These are phyloP conservation scores for Drosophila pseudotalamancana DNA, from an alignment of 2,888 invertebrate genomes.

Conservation along the genomic window DNA sequence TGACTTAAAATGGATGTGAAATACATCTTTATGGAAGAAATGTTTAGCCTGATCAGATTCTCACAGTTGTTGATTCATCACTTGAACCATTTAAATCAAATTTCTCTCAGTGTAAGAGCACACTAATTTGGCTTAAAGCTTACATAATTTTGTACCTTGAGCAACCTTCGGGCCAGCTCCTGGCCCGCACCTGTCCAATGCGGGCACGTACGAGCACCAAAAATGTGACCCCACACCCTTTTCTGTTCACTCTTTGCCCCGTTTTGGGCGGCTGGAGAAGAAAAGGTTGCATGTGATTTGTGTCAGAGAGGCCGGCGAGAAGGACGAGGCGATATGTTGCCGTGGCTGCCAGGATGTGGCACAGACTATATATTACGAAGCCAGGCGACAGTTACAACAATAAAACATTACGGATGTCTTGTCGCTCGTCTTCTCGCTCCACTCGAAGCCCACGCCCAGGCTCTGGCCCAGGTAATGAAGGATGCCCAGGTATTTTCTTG, in stretches of 20 bases:
- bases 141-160: slow-evolving; percentile 67
- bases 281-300: slow-evolving; percentile 76
- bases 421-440: slow-evolving; percentile 48
- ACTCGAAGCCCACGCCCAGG: slow-evolving; percentile 4
- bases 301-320: slow-evolving; percentile 50
- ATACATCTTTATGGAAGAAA: too few relatives aligned
- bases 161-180: slow-evolving; percentile 42
- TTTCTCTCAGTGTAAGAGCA: slow-evolving; percentile 5
- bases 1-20: too few relatives aligned
- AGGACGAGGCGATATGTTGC: slow-evolving; percentile 9
- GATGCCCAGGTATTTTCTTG: slow-evolving; percentile 75
- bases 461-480: slow-evolving; percentile 72
- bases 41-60: too few relatives aligned
- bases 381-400: slow-evolving; percentile 77
- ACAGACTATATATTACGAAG: slow-evolving; percentile 72
- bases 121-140: slow-evolving; percentile 66
- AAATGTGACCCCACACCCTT: slow-evolving; percentile 40
- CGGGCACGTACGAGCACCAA: slow-evolving; percentile 67
- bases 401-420: slow-evolving; percentile 75
- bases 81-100: too few relatives aligned
- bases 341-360: slow-evolving; percentile 54
- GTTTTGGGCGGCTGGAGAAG: not conserved
- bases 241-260: not conserved
- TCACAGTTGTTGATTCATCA: too few relatives aligned
- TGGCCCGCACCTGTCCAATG: slow-evolving; percentile 49